These are phyloP conservation scores for Myoxocephalus aenaeus DNA, from an alignment of 2,797 vertebrate species.

Conservation along the genomic window DNA sequence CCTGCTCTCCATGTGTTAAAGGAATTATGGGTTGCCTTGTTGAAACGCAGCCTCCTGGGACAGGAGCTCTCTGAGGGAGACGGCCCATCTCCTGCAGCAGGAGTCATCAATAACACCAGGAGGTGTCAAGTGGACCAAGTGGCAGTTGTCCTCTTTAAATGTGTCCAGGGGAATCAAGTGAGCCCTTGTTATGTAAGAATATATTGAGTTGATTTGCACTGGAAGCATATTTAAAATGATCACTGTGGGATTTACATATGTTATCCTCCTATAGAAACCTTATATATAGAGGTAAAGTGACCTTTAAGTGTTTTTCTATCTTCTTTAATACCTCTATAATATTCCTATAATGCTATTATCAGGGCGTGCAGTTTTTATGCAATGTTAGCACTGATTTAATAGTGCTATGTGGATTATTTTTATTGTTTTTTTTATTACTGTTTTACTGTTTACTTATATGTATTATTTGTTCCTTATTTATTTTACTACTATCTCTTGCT, in stretches of 20 bases:
- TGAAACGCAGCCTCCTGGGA: constrained; percentile 75
- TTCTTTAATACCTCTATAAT: not conserved
- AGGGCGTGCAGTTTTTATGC: not conserved
- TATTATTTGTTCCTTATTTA: too few species aligned
- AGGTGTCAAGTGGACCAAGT: constrained; percentile 62
- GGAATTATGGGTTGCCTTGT: constrained; percentile 79
- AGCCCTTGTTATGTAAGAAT: constrained; percentile 11
- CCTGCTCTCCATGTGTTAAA: constrained; percentile 80
- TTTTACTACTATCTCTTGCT: too few species aligned
- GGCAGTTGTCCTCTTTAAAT: constrained; percentile 35
- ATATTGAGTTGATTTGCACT: constrained; percentile 9
- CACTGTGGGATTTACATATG: constrained; percentile 6
- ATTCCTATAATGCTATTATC: not conserved
- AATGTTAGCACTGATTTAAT: not conserved
- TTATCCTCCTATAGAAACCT: constrained; percentile 19
- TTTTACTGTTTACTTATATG: too few species aligned
- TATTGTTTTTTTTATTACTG: too few species aligned
- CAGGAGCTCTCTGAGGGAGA: constrained; percentile 57
- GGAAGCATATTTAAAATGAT: constrained; percentile 2
- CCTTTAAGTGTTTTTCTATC: not conserved
- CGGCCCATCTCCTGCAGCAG: constrained; percentile 50
- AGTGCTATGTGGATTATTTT: too few species aligned
- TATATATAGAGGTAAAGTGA: not conserved
- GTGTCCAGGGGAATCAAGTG: constrained; percentile 29
- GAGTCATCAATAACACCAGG: constrained; percentile 59